Conservation (phyloP, 2,113 vertebrate genomes). For the Triplophysa siluroides region DNA sequence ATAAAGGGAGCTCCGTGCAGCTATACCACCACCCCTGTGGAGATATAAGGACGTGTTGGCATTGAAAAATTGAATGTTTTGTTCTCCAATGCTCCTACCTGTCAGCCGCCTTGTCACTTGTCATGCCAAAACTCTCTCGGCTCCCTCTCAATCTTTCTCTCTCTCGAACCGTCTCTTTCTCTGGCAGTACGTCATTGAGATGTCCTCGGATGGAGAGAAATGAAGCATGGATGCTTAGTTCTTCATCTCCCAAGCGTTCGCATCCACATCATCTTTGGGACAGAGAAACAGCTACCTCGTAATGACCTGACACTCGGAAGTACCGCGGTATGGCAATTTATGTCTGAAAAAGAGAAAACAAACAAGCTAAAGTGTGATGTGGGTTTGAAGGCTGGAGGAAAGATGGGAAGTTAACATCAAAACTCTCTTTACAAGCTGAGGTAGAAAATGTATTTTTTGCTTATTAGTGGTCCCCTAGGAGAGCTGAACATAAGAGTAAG, state of each 20-base stretch:
- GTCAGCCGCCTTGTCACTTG: slow-evolving; percentile 44
- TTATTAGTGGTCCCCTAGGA: slow-evolving; percentile 42
- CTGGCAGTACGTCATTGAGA: slow-evolving; percentile 38
- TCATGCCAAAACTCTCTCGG: slow-evolving; percentile 28
- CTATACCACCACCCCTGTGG: slow-evolving; percentile 6
- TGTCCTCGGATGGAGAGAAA: slow-evolving; percentile 36
- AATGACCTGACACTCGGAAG: slow-evolving; percentile 15
- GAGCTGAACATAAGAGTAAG: slow-evolving; percentile 11
- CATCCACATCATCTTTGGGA: slow-evolving; percentile 15
- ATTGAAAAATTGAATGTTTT: slow-evolving; percentile 54
- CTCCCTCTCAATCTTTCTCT: slow-evolving; percentile 35
- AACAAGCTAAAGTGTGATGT: slow-evolving; percentile 19
- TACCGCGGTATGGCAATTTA: background rate
- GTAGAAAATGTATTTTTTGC: slow-evolving; percentile 34
- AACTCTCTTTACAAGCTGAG: slow-evolving; percentile 24
- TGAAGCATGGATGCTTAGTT: background rate
- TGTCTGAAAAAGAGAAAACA: slow-evolving; percentile 1
- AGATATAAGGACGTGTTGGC: slow-evolving; percentile 48
- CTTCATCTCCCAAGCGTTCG: slow-evolving; percentile 6
- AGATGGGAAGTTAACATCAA: slow-evolving; percentile 18
- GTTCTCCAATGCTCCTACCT: slow-evolving; percentile 49
- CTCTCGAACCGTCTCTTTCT: background rate
- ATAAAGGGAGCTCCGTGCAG: background rate
- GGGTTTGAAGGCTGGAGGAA: background rate
- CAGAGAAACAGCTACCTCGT: slow-evolving; percentile 7